Evolutionary conservation across 2,888 invertebrate genomes (phyloP).

Genomic region (Drosophila dives): DNA sequence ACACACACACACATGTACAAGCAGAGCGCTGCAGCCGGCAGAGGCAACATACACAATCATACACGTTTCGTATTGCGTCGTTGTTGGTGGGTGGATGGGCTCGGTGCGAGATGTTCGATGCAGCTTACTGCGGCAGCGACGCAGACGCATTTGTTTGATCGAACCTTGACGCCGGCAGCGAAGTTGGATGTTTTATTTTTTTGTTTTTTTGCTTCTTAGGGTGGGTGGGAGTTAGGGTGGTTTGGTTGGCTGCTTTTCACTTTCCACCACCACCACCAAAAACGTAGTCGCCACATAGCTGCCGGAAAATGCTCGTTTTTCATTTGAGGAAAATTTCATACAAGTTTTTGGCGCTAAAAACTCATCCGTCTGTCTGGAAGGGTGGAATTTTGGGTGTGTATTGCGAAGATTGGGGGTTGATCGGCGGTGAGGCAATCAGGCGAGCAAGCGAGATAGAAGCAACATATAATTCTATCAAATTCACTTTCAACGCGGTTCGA

Average conservation of each 20-base stretch:
- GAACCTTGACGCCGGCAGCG: constrained; percentile 36
- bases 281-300: constrained; percentile 9
- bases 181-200: constrained; percentile 39
- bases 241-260: constrained; percentile 77
- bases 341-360: constrained; percentile 66
- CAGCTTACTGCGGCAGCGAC: constrained; percentile 31
- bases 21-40: constrained; percentile 36
- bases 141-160: constrained; percentile 13
- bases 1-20: constrained; percentile 54
- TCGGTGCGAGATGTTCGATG: constrained; percentile 22
- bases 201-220: constrained; percentile 22
- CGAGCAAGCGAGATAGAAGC: constrained; percentile 30
- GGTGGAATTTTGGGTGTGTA: constrained; percentile 16
- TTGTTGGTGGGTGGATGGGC: constrained; percentile 48
- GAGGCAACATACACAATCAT: constrained; percentile 30
- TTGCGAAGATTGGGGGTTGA: constrained; percentile 34
- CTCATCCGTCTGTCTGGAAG: constrained; percentile 4
- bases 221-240: constrained; percentile 69
- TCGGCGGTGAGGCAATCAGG: constrained; percentile 29
- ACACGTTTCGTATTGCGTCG: constrained; percentile 15
- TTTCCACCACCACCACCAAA: constrained; percentile 73
- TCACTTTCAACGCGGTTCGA: constrained; percentile 74
- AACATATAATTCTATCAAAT: constrained; percentile 45
- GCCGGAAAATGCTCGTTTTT: constrained; percentile 68
- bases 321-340: constrained; percentile 71